Evolutionary conservation across 2,797 vertebrate genomes (phyloP).

Genomic region (Sebastes baramenuke): DNA sequence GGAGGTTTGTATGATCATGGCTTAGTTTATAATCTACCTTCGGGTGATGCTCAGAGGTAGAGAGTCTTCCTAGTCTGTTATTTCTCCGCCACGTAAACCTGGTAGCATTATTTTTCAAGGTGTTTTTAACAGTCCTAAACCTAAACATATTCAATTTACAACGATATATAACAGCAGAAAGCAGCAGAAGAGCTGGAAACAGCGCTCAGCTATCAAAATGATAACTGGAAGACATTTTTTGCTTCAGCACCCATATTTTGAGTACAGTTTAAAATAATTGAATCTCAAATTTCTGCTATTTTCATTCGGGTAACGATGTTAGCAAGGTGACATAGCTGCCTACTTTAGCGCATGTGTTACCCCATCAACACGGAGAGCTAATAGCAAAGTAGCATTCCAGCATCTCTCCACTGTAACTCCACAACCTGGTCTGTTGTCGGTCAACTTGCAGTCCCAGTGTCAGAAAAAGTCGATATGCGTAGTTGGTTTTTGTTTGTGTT

Average conservation of each 20-base stretch:
- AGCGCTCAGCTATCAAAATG: neutral
- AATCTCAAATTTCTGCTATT: neutral
- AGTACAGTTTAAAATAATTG: neutral
- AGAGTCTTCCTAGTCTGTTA: neutral
- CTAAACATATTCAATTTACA: neutral
- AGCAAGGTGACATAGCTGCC: neutral
- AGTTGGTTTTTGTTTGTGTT: conserved; percentile 23
- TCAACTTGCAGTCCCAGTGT: neutral
- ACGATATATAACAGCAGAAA: neutral
- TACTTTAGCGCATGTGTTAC: neutral
- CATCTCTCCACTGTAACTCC: neutral
- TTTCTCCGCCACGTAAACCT: neutral
- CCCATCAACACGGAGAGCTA: neutral
- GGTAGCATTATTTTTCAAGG: neutral
- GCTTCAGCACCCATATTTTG: neutral
- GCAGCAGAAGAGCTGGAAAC: too few species aligned
- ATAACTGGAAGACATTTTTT: neutral
- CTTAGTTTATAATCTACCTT: neutral
- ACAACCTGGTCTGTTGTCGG: neutral
- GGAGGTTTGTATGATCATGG: neutral
- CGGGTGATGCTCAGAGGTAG: neutral
- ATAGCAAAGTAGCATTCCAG: neutral
- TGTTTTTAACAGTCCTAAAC: neutral
- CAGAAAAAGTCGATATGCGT: neutral
- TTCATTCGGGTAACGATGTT: neutral